Percentiles rank a stretch among this genome's conserved stretches.
Evolutionary conservation across 2,113 vertebrate genomes (phyloP).

Genomic region (Epinephelus lanceolatus): DNA sequence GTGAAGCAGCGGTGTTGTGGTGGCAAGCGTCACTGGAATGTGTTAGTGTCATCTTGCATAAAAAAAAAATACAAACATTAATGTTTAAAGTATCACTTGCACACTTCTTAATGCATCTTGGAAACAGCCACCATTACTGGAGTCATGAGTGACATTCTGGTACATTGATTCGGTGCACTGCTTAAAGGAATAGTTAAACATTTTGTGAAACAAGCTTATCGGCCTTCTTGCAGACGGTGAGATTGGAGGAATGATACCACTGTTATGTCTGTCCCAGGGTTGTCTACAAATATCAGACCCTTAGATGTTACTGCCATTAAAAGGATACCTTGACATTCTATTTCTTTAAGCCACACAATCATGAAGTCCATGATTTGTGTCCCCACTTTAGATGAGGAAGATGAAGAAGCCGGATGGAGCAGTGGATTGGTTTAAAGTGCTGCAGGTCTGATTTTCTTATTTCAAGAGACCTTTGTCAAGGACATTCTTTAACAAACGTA

Average conservation of each 20-base stretch:
- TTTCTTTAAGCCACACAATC: no score
- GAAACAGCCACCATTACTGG: not conserved
- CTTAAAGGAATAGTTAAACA: not conserved
- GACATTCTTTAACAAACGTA: no score
- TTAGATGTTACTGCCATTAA: no score
- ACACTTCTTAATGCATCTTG: not conserved
- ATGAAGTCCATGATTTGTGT: no score
- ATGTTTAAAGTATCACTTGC: not conserved
- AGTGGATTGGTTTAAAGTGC: no score
- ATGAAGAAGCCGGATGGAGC: no score
- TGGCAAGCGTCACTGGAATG: constrained; percentile 54
- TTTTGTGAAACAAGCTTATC: not conserved
- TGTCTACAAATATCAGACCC: no score
- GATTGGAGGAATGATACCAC: not conserved
- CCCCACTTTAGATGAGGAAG: no score
- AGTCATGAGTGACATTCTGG: not conserved
- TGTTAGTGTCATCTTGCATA: constrained; percentile 18
- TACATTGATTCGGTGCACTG: not conserved
- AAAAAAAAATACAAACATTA: not conserved
- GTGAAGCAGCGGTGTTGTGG: constrained; percentile 64
- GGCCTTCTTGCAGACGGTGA: not conserved
- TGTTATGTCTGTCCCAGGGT: not conserved
- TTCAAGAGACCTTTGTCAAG: no score
- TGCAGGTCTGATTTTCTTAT: no score
- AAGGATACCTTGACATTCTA: no score